A percentile compares a stretch with the other conserved stretches of the same genome.
Evolutionary conservation across 2,113 vertebrate species (phyloP).

Genomic region (Nyctereutes procyonoides): DNA sequence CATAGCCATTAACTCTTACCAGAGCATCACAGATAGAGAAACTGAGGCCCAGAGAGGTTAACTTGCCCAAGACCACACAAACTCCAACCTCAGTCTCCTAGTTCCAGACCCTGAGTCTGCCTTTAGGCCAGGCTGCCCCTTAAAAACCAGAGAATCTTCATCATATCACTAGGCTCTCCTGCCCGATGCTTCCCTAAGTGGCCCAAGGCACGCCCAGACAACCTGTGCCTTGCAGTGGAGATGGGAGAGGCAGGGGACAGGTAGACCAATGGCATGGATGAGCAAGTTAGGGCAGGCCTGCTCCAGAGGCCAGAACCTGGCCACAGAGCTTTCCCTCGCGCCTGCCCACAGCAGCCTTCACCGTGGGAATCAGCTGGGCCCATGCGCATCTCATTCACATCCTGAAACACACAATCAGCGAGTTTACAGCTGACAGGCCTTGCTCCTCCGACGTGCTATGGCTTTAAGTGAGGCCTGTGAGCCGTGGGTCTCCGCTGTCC

Average conservation of each 20-base stretch:
- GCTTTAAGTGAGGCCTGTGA: constrained; percentile 18
- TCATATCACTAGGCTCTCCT: not conserved
- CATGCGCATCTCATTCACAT: not conserved
- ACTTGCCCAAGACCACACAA: not conserved
- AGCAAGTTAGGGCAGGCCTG: not conserved
- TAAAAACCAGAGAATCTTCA: not conserved
- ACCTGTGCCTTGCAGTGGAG: not conserved
- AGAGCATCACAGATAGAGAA: not conserved
- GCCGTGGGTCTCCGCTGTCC: constrained; percentile 67
- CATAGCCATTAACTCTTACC: not conserved
- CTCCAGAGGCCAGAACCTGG: not conserved
- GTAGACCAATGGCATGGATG: not conserved
- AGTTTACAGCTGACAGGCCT: not conserved
- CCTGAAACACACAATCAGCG: not conserved
- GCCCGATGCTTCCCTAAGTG: not conserved
- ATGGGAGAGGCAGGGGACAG: not conserved
- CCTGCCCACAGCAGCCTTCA: not conserved
- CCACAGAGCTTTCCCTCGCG: not conserved
- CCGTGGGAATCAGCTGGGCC: not conserved
- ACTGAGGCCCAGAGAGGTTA: not conserved
- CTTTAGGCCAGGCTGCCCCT: not conserved
- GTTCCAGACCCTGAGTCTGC: not conserved
- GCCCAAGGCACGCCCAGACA: not conserved
- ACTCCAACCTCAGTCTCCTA: not conserved
- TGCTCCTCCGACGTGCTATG: not conserved